Base-by-base conservation (phyloP, 2,797 vertebrate species). In the Sebastiscus tertius region DNA sequence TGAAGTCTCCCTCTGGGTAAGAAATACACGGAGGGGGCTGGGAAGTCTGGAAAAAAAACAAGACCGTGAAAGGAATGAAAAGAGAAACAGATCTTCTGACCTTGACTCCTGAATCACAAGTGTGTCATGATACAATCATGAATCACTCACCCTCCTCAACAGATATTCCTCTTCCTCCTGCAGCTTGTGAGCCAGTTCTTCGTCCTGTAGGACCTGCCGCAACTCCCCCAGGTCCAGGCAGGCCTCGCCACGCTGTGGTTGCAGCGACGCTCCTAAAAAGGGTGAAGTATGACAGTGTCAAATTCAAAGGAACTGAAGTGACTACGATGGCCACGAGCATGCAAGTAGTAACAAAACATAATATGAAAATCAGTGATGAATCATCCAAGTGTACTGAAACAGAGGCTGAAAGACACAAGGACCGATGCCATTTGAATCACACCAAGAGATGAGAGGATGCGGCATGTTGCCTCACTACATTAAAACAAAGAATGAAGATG, bases 181-280 rank as follows among this genome's bases (percentile, higher is more conserved):
- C 34, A 97, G 89, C 64, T 85, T 92, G 22, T 83, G 90, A 62
- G 96, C 96, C 64, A 97, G 63, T 55, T 96, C 95, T 77, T 96
- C 95, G 66, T 96, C 96, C 86, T 79, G 68, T 2, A 95, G 84
- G 27, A 97, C 95, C 83, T 96, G 96, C 65, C 93, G 90, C 77
- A 95, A 83, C 24, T 90, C 93, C 8, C 93, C 89, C 72, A 96
- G 80, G n/a, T 95, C 84, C 59, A 96, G 82, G 29, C 89, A 85
- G 0, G 85, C 66, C 58, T 80, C 89, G 2, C 70, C 82, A 0
- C 18, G 62, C 20, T 89, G 75, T 24, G 66, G 67, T 14, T 80
- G 71, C 58, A 64, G 33, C 2, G 69, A 68, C 0, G 72, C 72
- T 67, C 87, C 94, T 95, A 31, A 14, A 58, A 58, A n/a, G 22